Conservation (phyloP, 64 coral and sea anemone species). For the Actinia equina region DNA sequence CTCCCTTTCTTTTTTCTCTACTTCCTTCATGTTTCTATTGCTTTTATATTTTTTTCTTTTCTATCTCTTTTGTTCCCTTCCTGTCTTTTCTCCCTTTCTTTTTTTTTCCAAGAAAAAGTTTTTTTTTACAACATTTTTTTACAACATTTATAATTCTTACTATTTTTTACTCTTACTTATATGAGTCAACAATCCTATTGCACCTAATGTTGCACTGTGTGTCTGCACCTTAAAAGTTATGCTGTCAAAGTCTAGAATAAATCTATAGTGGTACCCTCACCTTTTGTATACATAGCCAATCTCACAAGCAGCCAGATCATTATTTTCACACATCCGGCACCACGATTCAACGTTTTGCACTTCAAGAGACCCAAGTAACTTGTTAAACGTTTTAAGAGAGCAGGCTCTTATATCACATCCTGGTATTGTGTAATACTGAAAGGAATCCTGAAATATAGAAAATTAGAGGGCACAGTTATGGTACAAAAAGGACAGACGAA, state of each 20-base stretch:
- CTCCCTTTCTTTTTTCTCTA: background rate
- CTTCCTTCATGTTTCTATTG: background rate
- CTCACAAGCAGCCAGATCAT: conserved; percentile 18
- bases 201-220: too few relatives aligned
- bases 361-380: conserved; percentile 36
- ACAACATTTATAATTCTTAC: too few relatives aligned
- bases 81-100: too few relatives aligned
- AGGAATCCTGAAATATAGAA: conserved; percentile 30
- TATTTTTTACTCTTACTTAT: too few relatives aligned
- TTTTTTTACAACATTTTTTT: too few relatives aligned
- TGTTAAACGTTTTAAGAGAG: conserved; percentile 31
- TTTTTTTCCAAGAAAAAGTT: too few relatives aligned
- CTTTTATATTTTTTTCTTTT: background rate
- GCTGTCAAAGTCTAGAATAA: too few relatives aligned
- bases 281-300: background rate
- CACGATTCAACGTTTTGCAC: conserved; percentile 52
- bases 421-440: conserved; percentile 43
- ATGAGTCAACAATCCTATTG: too few relatives aligned
- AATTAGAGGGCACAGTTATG: background rate
- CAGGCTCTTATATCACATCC: conserved; percentile 42
- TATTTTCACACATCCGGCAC: conserved; percentile 61
- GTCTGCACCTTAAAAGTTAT: too few relatives aligned
- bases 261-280: background rate
- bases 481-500: background rate
- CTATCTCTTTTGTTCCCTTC: too few relatives aligned